phyloP scores from a whole-genome alignment of 30 jellyfish, hydroid and myxozoan species.

The Aurelia coerulea region DNA sequence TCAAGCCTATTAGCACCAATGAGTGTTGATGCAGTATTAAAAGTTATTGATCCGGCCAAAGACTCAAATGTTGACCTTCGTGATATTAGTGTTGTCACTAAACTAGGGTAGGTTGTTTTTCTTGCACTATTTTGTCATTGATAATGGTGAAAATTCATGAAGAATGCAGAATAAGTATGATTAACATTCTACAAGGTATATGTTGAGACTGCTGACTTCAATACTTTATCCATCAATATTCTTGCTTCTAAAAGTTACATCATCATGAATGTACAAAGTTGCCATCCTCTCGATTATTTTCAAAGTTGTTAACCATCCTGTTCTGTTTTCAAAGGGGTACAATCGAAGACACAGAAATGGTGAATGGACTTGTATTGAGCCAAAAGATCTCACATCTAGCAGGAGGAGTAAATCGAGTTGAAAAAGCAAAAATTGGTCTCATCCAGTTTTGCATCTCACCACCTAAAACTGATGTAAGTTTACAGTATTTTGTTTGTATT shows the following conservation, averaged over 20 bases:
- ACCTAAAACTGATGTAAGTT: conserved; percentile 97
- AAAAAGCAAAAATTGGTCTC: conserved; percentile 97
- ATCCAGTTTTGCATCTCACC: conserved; percentile 97
- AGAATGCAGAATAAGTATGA: too few relatives aligned
- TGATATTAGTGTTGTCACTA: conserved; percentile 87
- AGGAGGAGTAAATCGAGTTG: conserved; percentile 92
- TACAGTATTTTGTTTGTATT: neutral
- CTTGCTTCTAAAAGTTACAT: too few relatives aligned
- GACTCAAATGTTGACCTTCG: conserved; percentile 92
- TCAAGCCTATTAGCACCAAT: conserved; percentile 96
- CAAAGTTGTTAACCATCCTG: too few relatives aligned
- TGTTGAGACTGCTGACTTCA: too few relatives aligned
- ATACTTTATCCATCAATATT: too few relatives aligned
- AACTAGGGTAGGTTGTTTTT: conserved; percentile 83
- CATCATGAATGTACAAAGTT: too few relatives aligned
- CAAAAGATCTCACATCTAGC: conserved; percentile 93
- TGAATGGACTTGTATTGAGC: conserved; percentile 90
- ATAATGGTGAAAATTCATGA: too few relatives aligned
- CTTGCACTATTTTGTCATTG: too few relatives aligned
- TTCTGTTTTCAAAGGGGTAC: conserved; percentile 80
- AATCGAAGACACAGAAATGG: conserved; percentile 99
- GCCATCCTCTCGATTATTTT: too few relatives aligned
- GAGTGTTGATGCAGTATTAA: conserved; percentile 98
- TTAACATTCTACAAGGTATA: too few relatives aligned
- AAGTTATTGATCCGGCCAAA: conserved; percentile 81